These are phyloP conservation scores for Baccha elongata DNA, from an alignment of 2,888 invertebrate genomes.

Conservation along the genomic window DNA sequence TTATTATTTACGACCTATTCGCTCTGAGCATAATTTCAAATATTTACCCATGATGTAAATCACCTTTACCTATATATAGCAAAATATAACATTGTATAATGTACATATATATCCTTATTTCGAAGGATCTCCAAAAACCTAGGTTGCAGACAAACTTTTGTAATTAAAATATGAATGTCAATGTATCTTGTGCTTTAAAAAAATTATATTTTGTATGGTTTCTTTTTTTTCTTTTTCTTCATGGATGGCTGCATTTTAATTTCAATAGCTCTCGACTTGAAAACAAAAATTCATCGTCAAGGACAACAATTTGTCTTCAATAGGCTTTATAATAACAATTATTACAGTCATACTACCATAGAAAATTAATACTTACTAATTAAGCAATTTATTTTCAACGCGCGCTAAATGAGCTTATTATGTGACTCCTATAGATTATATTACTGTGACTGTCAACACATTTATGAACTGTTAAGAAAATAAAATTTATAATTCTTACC, in stretches of 20 bases:
- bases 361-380: constrained; percentile 1
- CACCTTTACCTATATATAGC: too few relatives aligned
- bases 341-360: neutral
- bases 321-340: neutral
- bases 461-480: neutral
- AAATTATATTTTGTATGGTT: neutral
- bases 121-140: neutral
- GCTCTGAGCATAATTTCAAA: too few relatives aligned
- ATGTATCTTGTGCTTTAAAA: neutral
- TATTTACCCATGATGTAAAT: too few relatives aligned
- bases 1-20: too few relatives aligned
- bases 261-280: neutral
- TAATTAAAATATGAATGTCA: constrained; percentile 7
- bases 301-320: neutral
- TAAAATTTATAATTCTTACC: too few relatives aligned
- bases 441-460: too few relatives aligned
- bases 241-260: constrained; percentile 12
- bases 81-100: too few relatives aligned
- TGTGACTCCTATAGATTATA: neutral
- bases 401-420: neutral
- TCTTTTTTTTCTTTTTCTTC: neutral
- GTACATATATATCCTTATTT: too few relatives aligned
- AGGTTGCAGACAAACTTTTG: constrained; percentile 7
- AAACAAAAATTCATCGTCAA: neutral
- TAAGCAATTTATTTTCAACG: constrained; percentile 10